Conservation (phyloP, 2,113 vertebrate genomes). For the Calidris pugnax region DNA sequence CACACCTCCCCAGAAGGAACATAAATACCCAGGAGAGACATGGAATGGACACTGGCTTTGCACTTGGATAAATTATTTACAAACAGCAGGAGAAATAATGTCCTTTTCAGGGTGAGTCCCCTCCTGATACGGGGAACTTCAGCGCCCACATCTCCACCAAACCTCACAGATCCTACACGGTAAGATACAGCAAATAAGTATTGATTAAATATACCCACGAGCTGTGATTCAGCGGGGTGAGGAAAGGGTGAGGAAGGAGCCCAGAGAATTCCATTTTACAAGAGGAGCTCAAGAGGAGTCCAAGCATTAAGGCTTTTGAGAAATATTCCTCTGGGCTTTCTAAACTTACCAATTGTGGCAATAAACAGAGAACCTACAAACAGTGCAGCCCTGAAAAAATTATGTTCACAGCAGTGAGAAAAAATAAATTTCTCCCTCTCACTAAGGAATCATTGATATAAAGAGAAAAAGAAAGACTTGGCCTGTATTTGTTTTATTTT, state of each 20-base stretch:
- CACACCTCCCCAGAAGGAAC: neutral
- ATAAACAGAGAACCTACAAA: neutral
- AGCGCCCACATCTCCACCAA: fast-evolving
- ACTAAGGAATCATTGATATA: neutral
- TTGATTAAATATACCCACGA: neutral
- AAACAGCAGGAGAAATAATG: neutral
- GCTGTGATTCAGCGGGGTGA: neutral
- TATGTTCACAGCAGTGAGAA: neutral
- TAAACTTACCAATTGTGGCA: neutral
- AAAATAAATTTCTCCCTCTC: neutral
- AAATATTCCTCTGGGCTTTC: neutral
- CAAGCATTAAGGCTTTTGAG: neutral
- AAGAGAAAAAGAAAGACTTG: neutral
- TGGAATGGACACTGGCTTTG: too few species aligned
- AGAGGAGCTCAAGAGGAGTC: neutral
- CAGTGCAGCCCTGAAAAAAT: neutral
- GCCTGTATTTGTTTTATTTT: neutral
- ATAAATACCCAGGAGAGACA: too few species aligned
- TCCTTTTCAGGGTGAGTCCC: neutral
- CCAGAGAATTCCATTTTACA: neutral
- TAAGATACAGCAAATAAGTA: neutral
- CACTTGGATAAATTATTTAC: too few species aligned
- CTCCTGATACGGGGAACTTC: neutral
- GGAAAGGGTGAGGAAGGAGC: neutral
- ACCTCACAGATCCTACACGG: too few species aligned